These are phyloP conservation scores for Rhyacophila brunnea DNA, from an alignment of 1,140 invertebrate genomes.

Conservation along the genomic window DNA sequence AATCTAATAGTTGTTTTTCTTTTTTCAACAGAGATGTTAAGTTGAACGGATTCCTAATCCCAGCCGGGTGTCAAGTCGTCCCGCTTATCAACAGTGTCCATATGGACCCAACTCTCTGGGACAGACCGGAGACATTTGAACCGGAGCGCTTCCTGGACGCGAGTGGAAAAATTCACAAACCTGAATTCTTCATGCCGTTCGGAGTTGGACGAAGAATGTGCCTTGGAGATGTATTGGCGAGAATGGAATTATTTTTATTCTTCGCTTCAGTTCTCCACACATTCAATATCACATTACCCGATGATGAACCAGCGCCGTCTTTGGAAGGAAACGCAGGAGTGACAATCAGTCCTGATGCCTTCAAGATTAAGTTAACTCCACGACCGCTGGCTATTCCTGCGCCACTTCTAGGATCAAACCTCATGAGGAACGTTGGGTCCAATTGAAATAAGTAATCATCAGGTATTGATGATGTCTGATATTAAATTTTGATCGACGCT, in stretches of 20 bases:
- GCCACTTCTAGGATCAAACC: constrained; percentile 46
- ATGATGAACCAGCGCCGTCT: constrained; percentile 67
- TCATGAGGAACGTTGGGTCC: constrained; percentile 62
- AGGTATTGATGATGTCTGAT: no score
- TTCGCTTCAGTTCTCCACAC: constrained; percentile 82
- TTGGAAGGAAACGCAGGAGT: constrained; percentile 73
- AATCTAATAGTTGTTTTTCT: no score
- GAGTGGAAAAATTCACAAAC: constrained; percentile 76
- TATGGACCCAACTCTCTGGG: constrained; percentile 84
- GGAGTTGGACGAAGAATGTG: constrained; percentile 91
- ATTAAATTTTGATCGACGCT: no score
- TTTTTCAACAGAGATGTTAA: constrained; percentile 81
- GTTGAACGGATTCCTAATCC: constrained; percentile 78
- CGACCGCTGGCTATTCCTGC: constrained; percentile 46
- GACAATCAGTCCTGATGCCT: constrained; percentile 74
- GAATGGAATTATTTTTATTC: constrained; percentile 90
- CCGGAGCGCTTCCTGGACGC: constrained; percentile 78
- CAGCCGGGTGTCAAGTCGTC: constrained; percentile 78
- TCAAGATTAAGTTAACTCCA: constrained; percentile 66
- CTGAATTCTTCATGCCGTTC: constrained; percentile 89
- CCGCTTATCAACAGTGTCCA: constrained; percentile 84
- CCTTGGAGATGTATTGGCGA: constrained; percentile 83
- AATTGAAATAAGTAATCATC: constrained; percentile 47
- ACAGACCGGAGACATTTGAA: constrained; percentile 79
- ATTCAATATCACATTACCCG: constrained; percentile 72